phyloP scores from a whole-genome alignment of 1,140 invertebrate genomes.

The Heliconius melpomene region DNA sequence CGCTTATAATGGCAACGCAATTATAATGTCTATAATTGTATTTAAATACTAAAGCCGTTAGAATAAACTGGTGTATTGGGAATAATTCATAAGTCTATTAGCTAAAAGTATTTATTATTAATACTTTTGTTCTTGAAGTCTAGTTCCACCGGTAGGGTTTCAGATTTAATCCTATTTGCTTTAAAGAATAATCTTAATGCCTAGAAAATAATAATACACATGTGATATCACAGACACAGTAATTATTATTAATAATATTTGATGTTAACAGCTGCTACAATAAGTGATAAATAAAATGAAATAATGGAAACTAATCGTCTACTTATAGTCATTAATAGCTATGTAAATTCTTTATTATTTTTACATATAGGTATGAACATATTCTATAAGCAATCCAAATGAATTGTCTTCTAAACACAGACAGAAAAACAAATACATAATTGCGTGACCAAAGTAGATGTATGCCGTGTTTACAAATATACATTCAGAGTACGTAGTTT shows the following conservation, averaged over 20 bases:
- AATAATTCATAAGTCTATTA: neutral
- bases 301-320: neutral
- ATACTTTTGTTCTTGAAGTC: slow-evolving; percentile 15
- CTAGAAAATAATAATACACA: neutral
- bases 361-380: neutral
- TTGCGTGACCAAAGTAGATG: neutral
- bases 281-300: neutral
- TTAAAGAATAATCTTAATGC: neutral
- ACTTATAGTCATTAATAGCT: neutral
- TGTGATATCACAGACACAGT: neutral
- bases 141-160: neutral
- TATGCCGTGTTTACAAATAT: neutral
- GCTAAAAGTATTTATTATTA: slow-evolving; percentile 14
- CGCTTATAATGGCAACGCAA: slow-evolving; percentile 25
- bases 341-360: neutral
- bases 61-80: neutral
- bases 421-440: neutral
- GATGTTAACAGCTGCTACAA: neutral
- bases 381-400: neutral
- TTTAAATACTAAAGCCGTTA: neutral
- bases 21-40: slow-evolving; percentile 23
- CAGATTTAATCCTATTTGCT: neutral
- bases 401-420: neutral
- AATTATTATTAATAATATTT: neutral
- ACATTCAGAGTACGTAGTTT: slow-evolving; percentile 27